Evolutionary conservation across 2,888 invertebrate species (phyloP).

Genomic region (Epinotia bilunana): DNA sequence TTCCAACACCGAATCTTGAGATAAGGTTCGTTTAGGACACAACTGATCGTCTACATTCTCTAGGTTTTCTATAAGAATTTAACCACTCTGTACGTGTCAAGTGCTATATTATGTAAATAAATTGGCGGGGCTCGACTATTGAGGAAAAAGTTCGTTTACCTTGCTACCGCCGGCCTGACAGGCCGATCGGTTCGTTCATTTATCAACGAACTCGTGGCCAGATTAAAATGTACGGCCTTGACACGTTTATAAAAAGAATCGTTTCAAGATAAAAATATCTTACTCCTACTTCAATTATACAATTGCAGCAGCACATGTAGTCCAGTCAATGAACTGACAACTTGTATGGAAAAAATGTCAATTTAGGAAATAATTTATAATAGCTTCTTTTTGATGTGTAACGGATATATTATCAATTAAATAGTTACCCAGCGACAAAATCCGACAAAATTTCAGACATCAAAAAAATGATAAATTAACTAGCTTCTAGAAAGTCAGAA

Average conservation of each 20-base stretch:
- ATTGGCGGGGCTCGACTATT: conserved; percentile 20
- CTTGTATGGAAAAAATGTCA: no score
- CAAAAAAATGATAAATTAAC: no score
- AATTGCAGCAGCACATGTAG: conserved; percentile 13
- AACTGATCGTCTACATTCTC: not conserved
- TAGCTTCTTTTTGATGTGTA: no score
- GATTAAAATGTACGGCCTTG: conserved; percentile 41
- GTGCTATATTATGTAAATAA: conserved; percentile 18
- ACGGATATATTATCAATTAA: no score
- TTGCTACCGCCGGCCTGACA: conserved; percentile 31
- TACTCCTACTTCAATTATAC: conserved; percentile 23
- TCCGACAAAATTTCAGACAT: no score
- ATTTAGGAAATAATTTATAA: no score
- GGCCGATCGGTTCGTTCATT: conserved; percentile 32
- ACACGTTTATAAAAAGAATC: conserved; percentile 42
- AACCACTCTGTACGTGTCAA: not conserved
- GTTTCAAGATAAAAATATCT: conserved; percentile 34
- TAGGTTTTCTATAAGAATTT: not conserved
- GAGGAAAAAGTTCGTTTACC: conserved; percentile 44
- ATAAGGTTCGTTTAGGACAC: no score
- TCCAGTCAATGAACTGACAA: no score
- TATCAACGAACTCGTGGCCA: conserved; percentile 35
- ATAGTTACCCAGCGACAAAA: no score
- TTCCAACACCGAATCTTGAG: no score
- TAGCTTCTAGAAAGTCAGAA: no score